Percentiles rank a stretch among this genome's conserved stretches.
phyloP scores from a whole-genome alignment of 2,888 invertebrate species.

The Sphaerolaimus hirsutus region DNA sequence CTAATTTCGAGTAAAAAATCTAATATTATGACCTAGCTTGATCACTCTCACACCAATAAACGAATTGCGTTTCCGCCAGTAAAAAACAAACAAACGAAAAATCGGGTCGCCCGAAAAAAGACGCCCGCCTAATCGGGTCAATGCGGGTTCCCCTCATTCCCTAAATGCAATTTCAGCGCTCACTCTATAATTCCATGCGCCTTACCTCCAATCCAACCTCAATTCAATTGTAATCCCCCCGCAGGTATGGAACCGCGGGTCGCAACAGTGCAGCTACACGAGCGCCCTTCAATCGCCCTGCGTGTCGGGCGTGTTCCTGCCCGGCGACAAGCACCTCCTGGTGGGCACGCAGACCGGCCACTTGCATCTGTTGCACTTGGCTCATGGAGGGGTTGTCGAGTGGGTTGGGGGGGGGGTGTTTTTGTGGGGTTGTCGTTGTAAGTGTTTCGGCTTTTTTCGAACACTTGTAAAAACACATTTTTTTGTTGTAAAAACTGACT shows the following conservation, averaged over 20 bases:
- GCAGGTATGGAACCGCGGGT: not conserved
- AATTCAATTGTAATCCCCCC: not conserved
- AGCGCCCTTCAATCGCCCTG: not conserved
- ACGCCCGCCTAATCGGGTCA: not conserved
- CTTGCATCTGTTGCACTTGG: no score
- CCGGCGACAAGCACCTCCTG: not conserved
- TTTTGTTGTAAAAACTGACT: no score
- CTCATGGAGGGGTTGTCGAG: no score
- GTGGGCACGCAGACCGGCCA: not conserved
- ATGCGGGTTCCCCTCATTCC: not conserved
- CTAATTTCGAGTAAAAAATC: no score
- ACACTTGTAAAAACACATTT: no score
- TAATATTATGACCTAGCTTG: no score
- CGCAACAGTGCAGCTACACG: not conserved
- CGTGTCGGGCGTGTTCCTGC: not conserved
- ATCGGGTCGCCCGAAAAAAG: not conserved
- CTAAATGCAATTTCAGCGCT: not conserved
- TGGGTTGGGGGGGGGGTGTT: no score
- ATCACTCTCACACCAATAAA: no score
- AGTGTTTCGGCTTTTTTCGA: no score
- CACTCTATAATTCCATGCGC: not conserved
- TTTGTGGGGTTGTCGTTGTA: no score
- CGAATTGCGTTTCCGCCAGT: no score
- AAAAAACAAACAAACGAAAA: not conserved
- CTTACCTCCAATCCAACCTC: not conserved